Evolutionary conservation across 1,140 invertebrate genomes (phyloP).

Genomic region (Aricia agestis): DNA sequence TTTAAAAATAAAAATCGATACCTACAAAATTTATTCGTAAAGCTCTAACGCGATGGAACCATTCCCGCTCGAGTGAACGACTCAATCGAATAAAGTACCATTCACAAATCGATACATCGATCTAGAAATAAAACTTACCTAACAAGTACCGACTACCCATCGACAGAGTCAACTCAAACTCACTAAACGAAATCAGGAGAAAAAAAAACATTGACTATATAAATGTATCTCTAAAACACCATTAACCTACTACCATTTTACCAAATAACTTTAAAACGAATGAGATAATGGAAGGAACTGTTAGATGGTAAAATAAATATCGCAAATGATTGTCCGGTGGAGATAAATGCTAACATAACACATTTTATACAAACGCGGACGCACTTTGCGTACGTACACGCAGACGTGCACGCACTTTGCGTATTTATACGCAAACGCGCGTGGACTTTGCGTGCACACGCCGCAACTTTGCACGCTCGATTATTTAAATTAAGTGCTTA

Average conservation of each 20-base stretch:
- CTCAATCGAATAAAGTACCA: constrained; percentile 3
- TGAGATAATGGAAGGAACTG: constrained; percentile 13
- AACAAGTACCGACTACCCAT: constrained; percentile 12
- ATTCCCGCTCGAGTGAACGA: constrained; percentile 4
- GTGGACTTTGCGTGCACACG: not conserved
- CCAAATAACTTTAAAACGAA: constrained; percentile 13
- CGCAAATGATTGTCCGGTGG: constrained; percentile 2
- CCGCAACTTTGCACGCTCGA: not conserved
- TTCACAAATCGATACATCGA: constrained; percentile 13
- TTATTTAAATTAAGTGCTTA: not conserved
- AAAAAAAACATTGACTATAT: constrained; percentile 8
- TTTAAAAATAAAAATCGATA: not conserved
- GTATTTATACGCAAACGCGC: not conserved
- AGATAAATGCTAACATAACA: constrained; percentile 10
- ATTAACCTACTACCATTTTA: constrained; percentile 14
- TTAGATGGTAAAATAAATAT: constrained; percentile 13
- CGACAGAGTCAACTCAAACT: not conserved
- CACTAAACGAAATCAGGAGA: constrained; percentile 6
- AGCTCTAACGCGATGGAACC: constrained; percentile 8
- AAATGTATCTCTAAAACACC: constrained; percentile 9
- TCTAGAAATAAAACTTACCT: constrained; percentile 15
- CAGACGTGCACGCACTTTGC: not conserved
- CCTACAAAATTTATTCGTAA: not conserved
- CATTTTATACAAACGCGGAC: not conserved
- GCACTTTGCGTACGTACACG: not conserved